Evolutionary conservation across 2,888 invertebrate species (phyloP).

Genomic region (Leucoma salicis): DNA sequence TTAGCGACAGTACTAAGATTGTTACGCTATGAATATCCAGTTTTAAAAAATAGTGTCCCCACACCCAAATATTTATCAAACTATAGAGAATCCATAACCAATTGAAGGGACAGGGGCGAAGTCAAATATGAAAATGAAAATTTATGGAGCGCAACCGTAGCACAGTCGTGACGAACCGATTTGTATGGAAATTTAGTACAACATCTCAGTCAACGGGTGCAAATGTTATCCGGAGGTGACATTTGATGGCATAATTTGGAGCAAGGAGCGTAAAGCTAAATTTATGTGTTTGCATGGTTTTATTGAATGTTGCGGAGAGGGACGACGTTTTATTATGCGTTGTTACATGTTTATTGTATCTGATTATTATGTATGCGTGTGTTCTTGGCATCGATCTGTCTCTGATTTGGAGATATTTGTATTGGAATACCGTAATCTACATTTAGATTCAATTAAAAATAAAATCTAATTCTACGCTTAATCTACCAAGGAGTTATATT

Average conservation of each 20-base stretch:
- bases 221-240: conserved; percentile 57
- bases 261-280: conserved; percentile 68
- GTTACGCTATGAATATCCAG: no score
- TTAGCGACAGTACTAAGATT: no score
- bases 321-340: conserved; percentile 51
- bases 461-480: no score
- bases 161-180: conserved; percentile 67
- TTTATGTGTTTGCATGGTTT: conserved; percentile 65
- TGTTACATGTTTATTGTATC: conserved; percentile 28
- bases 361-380: conserved; percentile 11
- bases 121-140: conserved; percentile 74
- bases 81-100: conserved; percentile 38
- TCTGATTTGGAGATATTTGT: no score
- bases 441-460: no score
- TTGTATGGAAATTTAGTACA: conserved; percentile 76
- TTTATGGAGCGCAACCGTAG: conserved; percentile 71
- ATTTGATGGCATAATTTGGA: conserved; percentile 78
- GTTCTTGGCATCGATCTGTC: conserved; percentile 13
- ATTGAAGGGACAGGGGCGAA: conserved; percentile 43
- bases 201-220: conserved; percentile 58
- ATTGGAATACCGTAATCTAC: no score
- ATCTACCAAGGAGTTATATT: no score
- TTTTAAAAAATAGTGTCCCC: no score
- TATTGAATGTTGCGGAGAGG: conserved; percentile 71
- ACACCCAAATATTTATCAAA: conserved; percentile 40